A percentile compares a stretch with the other conserved stretches of the same genome.
These are phyloP conservation scores for Araneus ventricosus DNA, from an alignment of 1,140 invertebrate genomes.

Conservation along the genomic window DNA sequence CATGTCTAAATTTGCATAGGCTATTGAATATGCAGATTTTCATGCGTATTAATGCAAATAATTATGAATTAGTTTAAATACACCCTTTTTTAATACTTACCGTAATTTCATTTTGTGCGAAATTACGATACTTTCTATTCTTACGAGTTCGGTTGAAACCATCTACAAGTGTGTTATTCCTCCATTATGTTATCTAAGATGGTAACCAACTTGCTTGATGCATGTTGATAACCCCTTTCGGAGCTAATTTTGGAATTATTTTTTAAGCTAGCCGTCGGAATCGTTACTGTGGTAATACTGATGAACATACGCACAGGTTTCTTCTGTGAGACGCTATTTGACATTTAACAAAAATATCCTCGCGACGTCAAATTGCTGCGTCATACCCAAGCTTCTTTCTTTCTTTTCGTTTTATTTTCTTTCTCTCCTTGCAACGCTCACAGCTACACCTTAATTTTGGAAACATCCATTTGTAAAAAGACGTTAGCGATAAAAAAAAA, in stretches of 20 bases:
- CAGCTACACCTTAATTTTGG: conserved; percentile 43
- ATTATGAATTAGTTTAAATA: too few species aligned
- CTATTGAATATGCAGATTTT: too few species aligned
- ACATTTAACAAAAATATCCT: conserved; percentile 29
- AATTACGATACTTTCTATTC: too few species aligned
- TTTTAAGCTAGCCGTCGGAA: neutral
- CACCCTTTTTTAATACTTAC: too few species aligned
- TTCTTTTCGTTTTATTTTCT: neutral
- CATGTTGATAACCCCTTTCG: neutral
- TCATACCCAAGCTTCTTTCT: neutral
- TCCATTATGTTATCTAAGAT: too few species aligned
- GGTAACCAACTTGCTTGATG: too few species aligned
- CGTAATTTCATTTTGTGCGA: too few species aligned
- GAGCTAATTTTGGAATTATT: neutral
- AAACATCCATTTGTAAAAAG: conserved; percentile 41
- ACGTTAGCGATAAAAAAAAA: conserved; percentile 6
- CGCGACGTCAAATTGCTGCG: conserved; percentile 20
- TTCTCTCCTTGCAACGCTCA: neutral
- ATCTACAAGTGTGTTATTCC: too few species aligned
- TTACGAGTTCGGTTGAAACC: too few species aligned
- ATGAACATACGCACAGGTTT: neutral
- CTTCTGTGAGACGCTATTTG: neutral
- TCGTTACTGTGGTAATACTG: neutral
- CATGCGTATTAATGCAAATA: too few species aligned
- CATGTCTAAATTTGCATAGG: too few species aligned